These are phyloP conservation scores for Megaleporinus macrocephalus DNA, from an alignment of 2,113 vertebrate genomes.

Conservation along the genomic window DNA sequence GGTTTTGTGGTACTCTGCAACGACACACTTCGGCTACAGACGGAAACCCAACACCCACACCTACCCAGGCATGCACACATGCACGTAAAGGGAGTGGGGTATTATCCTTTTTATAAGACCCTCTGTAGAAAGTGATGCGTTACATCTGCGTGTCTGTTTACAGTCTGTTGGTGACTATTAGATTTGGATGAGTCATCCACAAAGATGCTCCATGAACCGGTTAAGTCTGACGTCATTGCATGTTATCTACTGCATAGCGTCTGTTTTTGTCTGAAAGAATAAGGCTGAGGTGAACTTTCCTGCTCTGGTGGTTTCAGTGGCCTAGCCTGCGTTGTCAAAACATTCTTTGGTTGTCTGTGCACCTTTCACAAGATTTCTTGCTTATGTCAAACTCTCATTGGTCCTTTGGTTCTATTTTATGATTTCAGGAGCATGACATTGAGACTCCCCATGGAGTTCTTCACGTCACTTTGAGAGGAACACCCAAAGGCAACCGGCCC, in stretches of 20 bases:
- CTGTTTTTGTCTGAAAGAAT: constrained; percentile 10
- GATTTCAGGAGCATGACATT: constrained; percentile 90
- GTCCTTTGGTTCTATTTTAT: background rate
- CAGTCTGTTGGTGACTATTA: background rate
- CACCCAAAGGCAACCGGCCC: constrained; percentile 89
- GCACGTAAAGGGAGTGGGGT: background rate
- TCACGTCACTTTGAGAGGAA: constrained; percentile 92
- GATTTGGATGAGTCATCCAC: background rate
- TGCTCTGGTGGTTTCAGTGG: background rate
- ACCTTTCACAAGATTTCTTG: background rate
- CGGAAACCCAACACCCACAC: constrained; percentile 46
- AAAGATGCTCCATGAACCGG: background rate
- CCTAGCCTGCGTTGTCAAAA: background rate
- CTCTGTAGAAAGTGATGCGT: background rate
- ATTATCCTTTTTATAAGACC: background rate
- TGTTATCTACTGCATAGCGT: background rate
- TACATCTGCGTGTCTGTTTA: background rate
- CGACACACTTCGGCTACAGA: constrained; percentile 18
- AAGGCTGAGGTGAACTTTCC: background rate
- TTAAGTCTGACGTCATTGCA: constrained; percentile 1
- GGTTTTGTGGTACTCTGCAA: constrained; percentile 30
- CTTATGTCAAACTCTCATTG: background rate
- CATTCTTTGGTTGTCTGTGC: background rate
- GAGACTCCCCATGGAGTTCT: constrained; percentile 91
- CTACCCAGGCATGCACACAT: background rate